These are phyloP conservation scores for Epinephelus awoara DNA, from an alignment of 2,797 vertebrate species.

Conservation along the genomic window DNA sequence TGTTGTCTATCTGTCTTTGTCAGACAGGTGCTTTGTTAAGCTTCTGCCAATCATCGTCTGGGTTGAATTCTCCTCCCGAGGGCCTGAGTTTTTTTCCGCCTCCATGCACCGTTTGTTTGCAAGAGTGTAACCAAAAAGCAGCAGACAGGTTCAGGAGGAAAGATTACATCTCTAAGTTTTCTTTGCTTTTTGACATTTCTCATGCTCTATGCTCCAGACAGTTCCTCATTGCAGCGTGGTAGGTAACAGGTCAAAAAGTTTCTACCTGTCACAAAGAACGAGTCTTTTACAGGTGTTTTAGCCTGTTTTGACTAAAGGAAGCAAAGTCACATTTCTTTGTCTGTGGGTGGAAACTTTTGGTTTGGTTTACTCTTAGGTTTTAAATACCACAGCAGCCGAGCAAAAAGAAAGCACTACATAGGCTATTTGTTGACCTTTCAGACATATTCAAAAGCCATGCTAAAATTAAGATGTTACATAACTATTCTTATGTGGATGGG, in stretches of 20 bases:
- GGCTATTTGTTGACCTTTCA: not conserved
- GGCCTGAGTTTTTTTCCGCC: slow-evolving; percentile 40
- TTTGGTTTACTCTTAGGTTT: not conserved
- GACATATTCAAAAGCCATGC: not conserved
- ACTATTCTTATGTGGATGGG: not conserved
- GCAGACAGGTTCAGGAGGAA: slow-evolving; percentile 59
- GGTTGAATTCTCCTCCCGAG: slow-evolving; percentile 62
- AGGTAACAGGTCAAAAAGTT: slow-evolving; percentile 66
- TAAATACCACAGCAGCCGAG: not conserved
- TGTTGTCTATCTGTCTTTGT: slow-evolving; percentile 54
- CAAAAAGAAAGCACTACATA: not conserved
- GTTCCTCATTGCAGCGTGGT: slow-evolving; percentile 52
- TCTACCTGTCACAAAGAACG: slow-evolving; percentile 31
- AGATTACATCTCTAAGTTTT: slow-evolving; percentile 71
- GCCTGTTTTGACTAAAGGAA: not conserved
- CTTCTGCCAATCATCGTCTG: slow-evolving; percentile 80
- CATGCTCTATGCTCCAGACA: slow-evolving; percentile 66
- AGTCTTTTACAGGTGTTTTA: not conserved
- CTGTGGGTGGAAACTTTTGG: not conserved
- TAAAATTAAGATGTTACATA: not conserved
- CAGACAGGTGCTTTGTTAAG: slow-evolving; percentile 80
- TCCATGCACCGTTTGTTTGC: slow-evolving; percentile 55
- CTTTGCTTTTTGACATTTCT: slow-evolving; percentile 56
- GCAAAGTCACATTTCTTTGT: not conserved
- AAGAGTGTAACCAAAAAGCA: slow-evolving; percentile 61